Evolutionary conservation across 1,140 invertebrate genomes (phyloP).

Genomic region (Trachymyrmex cornetzi): DNA sequence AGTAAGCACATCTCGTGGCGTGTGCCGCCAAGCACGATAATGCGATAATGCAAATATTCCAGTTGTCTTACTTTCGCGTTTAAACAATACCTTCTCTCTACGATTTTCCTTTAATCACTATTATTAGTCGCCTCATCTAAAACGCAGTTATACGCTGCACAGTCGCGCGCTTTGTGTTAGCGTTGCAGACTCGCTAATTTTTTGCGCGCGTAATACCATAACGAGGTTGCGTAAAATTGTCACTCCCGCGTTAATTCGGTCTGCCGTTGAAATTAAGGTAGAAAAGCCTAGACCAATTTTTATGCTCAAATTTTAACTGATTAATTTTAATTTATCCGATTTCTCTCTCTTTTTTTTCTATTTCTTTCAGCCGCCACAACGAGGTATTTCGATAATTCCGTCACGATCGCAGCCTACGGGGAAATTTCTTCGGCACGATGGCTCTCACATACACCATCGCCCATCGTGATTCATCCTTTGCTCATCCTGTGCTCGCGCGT

Average conservation of each 20-base stretch:
- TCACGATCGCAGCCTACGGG: conserved; percentile 35
- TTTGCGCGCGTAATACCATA: neutral
- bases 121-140: conserved; percentile 13
- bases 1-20: conserved; percentile 61
- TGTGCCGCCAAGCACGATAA: conserved; percentile 66
- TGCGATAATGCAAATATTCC: conserved; percentile 48
- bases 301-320: neutral
- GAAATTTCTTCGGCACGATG: conserved; percentile 24
- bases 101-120: conserved; percentile 41
- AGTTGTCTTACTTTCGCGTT: neutral
- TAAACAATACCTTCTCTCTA: neutral
- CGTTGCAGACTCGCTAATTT: conserved; percentile 31
- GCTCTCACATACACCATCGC: neutral
- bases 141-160: conserved; percentile 9
- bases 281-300: neutral
- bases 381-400: conserved; percentile 11
- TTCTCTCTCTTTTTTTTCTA: neutral
- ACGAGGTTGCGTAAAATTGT: conserved; percentile 46
- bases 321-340: neutral
- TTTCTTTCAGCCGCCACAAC: neutral
- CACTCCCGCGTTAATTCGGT: neutral
- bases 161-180: neutral
- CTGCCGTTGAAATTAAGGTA: conserved; percentile 12
- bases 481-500: neutral
- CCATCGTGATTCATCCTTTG: conserved; percentile 63